Evolutionary conservation across 1,140 invertebrate genomes (phyloP).

Genomic region (Gryllus bimaculatus): DNA sequence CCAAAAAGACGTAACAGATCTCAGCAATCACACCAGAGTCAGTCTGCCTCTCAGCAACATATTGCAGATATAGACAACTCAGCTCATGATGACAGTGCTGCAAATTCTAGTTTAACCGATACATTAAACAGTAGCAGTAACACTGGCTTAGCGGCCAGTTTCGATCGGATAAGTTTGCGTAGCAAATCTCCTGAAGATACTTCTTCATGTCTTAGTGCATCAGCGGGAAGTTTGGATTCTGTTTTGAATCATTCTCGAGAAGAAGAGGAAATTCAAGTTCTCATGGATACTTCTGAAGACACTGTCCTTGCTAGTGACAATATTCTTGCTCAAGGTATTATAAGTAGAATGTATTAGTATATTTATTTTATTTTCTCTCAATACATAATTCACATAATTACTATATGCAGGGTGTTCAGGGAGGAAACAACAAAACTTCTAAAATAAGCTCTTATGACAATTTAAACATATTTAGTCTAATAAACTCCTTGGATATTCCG

Average conservation of each 20-base stretch:
- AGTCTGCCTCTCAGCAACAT: background rate
- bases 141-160: conserved; percentile 16
- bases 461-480: no score
- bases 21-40: conserved; percentile 31
- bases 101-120: conserved; percentile 16
- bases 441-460: no score
- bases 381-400: no score
- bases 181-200: conserved; percentile 57
- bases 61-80: conserved; percentile 8
- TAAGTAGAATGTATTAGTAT: background rate
- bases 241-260: conserved; percentile 72
- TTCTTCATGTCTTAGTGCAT: conserved; percentile 57
- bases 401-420: no score
- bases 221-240: conserved; percentile 72
- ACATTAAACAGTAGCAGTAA: conserved; percentile 22
- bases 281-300: conserved; percentile 47
- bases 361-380: background rate
- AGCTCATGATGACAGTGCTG: conserved; percentile 10
- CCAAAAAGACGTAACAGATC: conserved; percentile 54
- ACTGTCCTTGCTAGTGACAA: conserved; percentile 19
- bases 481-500: no score
- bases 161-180: conserved; percentile 34
- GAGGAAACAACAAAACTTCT: no score
- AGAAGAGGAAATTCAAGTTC: conserved; percentile 56
- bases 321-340: conserved; percentile 18